A percentile compares a stretch with the other conserved stretches of the same genome.
Conservation (phyloP, 1,140 invertebrate genomes). For the Lucilia cuprina region DNA sequence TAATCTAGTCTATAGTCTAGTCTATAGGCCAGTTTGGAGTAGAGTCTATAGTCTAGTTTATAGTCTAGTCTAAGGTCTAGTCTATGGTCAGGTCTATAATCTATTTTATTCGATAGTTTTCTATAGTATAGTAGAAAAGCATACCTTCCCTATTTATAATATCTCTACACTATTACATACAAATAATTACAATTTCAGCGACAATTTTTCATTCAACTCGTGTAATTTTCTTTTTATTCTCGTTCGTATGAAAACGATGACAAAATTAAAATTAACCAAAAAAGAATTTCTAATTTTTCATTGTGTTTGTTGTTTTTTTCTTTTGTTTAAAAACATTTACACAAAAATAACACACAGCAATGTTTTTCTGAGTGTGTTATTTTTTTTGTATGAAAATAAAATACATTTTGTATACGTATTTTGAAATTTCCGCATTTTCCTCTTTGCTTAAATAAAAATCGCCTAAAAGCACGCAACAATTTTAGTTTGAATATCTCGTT, state of each 20-base stretch:
- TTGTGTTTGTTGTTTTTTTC: background rate
- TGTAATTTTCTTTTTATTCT: background rate
- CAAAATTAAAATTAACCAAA: background rate
- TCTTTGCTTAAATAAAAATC: constrained; percentile 25
- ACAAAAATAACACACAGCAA: background rate
- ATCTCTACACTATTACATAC: background rate
- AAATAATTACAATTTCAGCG: constrained; percentile 4
- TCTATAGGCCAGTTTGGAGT: no score
- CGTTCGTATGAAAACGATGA: background rate
- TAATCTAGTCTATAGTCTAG: no score
- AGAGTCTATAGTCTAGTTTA: no score
- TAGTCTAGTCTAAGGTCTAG: no score
- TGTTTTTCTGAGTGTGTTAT: background rate
- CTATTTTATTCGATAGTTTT: no score
- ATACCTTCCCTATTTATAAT: background rate
- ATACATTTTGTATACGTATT: background rate
- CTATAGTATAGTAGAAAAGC: background rate
- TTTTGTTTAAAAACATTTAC: background rate
- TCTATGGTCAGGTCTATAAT: no score
- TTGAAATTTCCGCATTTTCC: constrained; percentile 33
- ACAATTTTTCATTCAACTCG: background rate
- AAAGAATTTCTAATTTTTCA: constrained; percentile 3
- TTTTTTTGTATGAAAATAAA: background rate
- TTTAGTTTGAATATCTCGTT: background rate
- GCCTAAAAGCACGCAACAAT: constrained; percentile 34